Conservation (phyloP, 2,888 invertebrate genomes). For the Plemyria rubiginata region DNA sequence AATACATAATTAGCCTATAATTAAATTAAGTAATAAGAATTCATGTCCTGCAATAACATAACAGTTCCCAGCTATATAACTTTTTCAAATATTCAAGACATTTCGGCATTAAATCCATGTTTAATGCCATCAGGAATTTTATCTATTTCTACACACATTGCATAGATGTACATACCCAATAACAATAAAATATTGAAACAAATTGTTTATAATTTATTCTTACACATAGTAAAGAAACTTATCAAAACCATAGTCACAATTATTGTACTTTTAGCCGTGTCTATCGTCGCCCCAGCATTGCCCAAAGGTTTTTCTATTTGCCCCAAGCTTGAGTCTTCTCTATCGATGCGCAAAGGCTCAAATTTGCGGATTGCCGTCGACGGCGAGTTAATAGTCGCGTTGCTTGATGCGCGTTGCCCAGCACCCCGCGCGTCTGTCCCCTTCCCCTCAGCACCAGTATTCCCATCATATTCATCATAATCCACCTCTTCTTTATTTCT, state of each 20-base stretch:
- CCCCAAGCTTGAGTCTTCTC: neutral
- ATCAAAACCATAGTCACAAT: neutral
- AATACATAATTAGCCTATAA: too few species aligned
- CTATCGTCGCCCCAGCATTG: neutral
- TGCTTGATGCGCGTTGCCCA: neutral
- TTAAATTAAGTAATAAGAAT: too few species aligned
- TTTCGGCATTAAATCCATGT: too few species aligned
- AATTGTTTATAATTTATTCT: neutral
- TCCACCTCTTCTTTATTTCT: neutral
- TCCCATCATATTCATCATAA: neutral
- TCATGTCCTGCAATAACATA: too few species aligned
- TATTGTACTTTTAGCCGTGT: neutral
- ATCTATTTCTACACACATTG: too few species aligned
- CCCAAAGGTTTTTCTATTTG: neutral
- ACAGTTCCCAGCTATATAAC: too few species aligned
- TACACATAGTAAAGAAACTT: neutral
- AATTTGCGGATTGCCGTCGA: neutral
- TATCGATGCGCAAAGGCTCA: neutral
- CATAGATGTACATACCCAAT: too few species aligned
- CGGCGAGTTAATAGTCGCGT: neutral
- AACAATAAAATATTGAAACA: too few species aligned
- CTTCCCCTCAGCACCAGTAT: neutral
- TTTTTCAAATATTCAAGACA: too few species aligned
- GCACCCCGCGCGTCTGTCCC: neutral
- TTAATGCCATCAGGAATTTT: too few species aligned